Evolutionary conservation across 1,140 invertebrate genomes (phyloP).

Genomic region (Amyelois transitella): DNA sequence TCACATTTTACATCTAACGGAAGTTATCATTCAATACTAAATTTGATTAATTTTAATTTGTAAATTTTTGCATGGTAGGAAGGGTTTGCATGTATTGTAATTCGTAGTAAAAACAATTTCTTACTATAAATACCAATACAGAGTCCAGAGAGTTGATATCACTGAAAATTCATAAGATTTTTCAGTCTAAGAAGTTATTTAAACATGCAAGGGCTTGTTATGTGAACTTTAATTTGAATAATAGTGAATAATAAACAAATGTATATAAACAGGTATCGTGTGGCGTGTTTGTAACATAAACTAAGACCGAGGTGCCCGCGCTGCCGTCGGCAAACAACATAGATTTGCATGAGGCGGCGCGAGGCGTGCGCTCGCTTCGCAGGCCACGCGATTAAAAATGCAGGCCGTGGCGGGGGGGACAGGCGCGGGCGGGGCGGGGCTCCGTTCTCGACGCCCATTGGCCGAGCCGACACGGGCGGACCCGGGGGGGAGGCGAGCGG

Average conservation of each 20-base stretch:
- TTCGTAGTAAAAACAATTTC: too few relatives aligned
- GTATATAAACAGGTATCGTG: conserved; percentile 6
- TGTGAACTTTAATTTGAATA: background rate
- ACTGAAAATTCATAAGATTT: too few relatives aligned
- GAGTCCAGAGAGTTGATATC: too few relatives aligned
- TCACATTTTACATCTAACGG: too few relatives aligned
- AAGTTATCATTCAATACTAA: too few relatives aligned
- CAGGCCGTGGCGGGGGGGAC: conserved; percentile 55
- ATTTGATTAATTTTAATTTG: too few relatives aligned
- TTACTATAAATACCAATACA: too few relatives aligned
- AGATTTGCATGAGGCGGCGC: conserved; percentile 68
- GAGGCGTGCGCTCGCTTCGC: conserved; percentile 55
- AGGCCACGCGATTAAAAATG: conserved; percentile 69
- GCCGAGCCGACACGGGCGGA: conserved; percentile 22
- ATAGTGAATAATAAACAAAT: conserved; percentile 4
- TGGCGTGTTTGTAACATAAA: conserved; percentile 52
- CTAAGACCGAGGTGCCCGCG: conserved; percentile 53
- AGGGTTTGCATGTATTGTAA: too few relatives aligned
- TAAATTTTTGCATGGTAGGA: too few relatives aligned
- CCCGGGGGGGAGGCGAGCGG: conserved; percentile 36
- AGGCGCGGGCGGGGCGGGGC: conserved; percentile 46
- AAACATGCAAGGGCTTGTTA: too few relatives aligned
- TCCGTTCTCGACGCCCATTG: conserved; percentile 27
- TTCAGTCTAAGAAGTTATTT: too few relatives aligned
- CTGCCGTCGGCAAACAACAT: conserved; percentile 68